A percentile compares a stretch with the other conserved stretches of the same genome.
phyloP scores from a whole-genome alignment of 37 sponge, comb jelly and placozoan genomes.

The Diacarnus erythraeanus region DNA sequence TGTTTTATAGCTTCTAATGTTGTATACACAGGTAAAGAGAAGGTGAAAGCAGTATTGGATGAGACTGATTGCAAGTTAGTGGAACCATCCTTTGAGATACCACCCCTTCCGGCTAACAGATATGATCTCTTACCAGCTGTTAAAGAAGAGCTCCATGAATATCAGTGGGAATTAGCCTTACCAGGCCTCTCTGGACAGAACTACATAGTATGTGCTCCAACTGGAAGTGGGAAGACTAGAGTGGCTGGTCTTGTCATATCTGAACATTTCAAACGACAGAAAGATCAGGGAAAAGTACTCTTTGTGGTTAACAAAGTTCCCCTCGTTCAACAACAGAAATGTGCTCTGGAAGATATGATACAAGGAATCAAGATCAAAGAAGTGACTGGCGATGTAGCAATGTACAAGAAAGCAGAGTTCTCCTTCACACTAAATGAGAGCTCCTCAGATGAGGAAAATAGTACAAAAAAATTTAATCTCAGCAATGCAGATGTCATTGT shows the following conservation, averaged over 20 bases:
- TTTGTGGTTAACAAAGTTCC: conserved; percentile 58
- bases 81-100: too few relatives aligned
- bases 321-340: conserved; percentile 64
- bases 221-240: conserved; percentile 72
- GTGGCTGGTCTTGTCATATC: conserved; percentile 64
- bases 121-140: not conserved
- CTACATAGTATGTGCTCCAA: conserved; percentile 74
- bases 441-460: not conserved
- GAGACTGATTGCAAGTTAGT: too few relatives aligned
- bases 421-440: not conserved
- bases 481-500: conserved; percentile 42
- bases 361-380: conserved; percentile 26
- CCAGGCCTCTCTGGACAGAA: conserved; percentile 67
- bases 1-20: too few relatives aligned
- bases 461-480: not conserved
- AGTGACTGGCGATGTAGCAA: conserved; percentile 42
- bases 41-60: too few relatives aligned
- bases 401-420: not conserved
- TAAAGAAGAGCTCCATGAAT: conserved; percentile 5
- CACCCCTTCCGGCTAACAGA: not conserved
- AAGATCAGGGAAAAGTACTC: conserved; percentile 40
- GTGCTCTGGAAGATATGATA: conserved; percentile 31
- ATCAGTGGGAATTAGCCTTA: conserved; percentile 65
- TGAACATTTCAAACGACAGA: conserved; percentile 27
- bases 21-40: too few relatives aligned